phyloP scores from a whole-genome alignment of 2,113 vertebrate species.

The Montifringilla adamsi region DNA sequence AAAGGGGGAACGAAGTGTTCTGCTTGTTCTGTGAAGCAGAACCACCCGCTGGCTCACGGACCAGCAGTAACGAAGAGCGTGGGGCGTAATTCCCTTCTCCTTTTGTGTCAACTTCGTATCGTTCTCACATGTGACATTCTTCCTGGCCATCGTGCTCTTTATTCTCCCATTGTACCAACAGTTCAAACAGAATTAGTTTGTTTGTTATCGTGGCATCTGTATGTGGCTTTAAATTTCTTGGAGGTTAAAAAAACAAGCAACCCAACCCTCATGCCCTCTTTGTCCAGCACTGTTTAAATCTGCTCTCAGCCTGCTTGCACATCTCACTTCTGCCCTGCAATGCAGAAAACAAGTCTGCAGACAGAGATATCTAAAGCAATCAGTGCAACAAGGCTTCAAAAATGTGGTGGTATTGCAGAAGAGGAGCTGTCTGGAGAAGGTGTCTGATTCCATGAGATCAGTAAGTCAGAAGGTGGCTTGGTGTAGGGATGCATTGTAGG shows the following conservation, averaged over 20 bases:
- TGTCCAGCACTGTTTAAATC: neutral
- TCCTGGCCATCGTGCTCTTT: constrained; percentile 2
- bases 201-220: constrained; percentile 24
- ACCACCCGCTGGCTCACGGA: neutral
- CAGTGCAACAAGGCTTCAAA: neutral
- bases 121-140: neutral
- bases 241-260: neutral
- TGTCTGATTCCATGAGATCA: neutral
- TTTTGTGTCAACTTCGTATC: constrained; percentile 13
- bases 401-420: neutral
- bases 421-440: neutral
- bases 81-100: neutral
- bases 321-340: neutral
- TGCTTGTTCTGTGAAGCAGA: constrained; percentile 37
- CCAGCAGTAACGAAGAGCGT: neutral
- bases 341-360: neutral
- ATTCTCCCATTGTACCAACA: neutral
- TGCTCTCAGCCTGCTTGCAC: constrained; percentile 22
- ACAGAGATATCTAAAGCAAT: neutral
- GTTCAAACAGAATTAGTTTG: constrained; percentile 18
- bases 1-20: neutral
- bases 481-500: neutral
- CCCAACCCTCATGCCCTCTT: neutral
- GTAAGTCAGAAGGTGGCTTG: neutral
- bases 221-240: neutral